Evolutionary conservation across 2,888 invertebrate genomes (phyloP).

Genomic region (Periphyllus acericola): DNA sequence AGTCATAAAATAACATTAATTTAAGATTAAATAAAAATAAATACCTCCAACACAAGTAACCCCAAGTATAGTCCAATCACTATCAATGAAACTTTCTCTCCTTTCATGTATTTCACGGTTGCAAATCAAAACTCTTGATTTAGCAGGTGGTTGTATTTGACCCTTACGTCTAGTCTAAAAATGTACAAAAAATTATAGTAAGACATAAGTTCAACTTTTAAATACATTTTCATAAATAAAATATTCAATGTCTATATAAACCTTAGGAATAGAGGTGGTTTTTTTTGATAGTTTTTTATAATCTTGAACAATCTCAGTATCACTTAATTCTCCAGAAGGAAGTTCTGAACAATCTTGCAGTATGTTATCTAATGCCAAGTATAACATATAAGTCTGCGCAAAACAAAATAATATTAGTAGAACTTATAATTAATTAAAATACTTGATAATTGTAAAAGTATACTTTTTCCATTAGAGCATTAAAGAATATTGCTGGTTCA

Average conservation of each 20-base stretch:
- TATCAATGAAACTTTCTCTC: conserved; percentile 70
- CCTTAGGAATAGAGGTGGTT: conserved; percentile 59
- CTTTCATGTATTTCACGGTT: conserved; percentile 71
- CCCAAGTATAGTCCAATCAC: conserved; percentile 75
- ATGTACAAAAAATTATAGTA: neutral
- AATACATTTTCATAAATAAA: neutral
- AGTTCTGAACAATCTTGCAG: conserved; percentile 83
- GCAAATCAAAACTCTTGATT: conserved; percentile 74
- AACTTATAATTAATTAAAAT: neutral
- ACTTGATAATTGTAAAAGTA: conserved; percentile 20
- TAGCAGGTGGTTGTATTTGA: conserved; percentile 72
- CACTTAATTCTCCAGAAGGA: conserved; percentile 74
- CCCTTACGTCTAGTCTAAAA: conserved; percentile 64
- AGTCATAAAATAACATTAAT: neutral
- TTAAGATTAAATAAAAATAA: conserved; percentile 54
- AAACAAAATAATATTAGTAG: conserved; percentile 53
- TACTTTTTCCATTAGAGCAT: conserved; percentile 72
- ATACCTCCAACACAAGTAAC: conserved; percentile 71
- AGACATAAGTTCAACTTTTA: neutral
- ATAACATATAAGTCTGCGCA: conserved; percentile 75
- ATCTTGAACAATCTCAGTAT: conserved; percentile 82
- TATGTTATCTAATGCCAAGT: conserved; percentile 79
- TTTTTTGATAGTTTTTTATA: conserved; percentile 73
- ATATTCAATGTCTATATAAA: neutral
- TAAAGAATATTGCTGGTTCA: conserved; percentile 66